Conservation (phyloP, 2,797 vertebrate genomes). For the Gallinago nigripennis region DNA sequence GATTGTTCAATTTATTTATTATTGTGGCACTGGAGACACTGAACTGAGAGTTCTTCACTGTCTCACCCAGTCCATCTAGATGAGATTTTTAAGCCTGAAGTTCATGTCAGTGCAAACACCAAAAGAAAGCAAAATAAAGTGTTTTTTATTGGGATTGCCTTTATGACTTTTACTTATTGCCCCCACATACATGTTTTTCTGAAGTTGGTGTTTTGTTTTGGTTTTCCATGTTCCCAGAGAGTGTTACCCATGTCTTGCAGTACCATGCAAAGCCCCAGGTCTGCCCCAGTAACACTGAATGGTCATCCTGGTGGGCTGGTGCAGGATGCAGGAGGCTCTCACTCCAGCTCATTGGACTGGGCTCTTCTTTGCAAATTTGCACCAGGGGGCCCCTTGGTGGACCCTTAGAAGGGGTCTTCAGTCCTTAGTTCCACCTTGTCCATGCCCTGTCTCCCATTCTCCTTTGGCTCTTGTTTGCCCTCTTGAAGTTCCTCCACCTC, state of each 20-base stretch:
- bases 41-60: too few species aligned
- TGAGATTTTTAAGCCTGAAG: background rate
- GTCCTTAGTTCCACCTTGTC: background rate
- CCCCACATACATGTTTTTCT: background rate
- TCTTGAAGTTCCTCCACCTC: background rate
- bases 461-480: background rate
- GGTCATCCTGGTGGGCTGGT: background rate
- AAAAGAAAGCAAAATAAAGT: background rate
- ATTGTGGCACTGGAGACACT: background rate
- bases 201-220: background rate
- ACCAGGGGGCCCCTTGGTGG: background rate
- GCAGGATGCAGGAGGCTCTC: background rate
- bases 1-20: background rate
- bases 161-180: background rate
- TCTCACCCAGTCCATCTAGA: background rate
- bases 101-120: background rate
- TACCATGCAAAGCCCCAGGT: background rate
- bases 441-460: fast-evolving
- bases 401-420: background rate
- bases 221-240: background rate
- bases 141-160: background rate
- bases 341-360: background rate
- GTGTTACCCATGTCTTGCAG: background rate
- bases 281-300: background rate
- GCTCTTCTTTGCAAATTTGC: background rate